These are phyloP conservation scores for Tetramorium alpestre DNA, from an alignment of 1,140 invertebrate species.

Conservation along the genomic window DNA sequence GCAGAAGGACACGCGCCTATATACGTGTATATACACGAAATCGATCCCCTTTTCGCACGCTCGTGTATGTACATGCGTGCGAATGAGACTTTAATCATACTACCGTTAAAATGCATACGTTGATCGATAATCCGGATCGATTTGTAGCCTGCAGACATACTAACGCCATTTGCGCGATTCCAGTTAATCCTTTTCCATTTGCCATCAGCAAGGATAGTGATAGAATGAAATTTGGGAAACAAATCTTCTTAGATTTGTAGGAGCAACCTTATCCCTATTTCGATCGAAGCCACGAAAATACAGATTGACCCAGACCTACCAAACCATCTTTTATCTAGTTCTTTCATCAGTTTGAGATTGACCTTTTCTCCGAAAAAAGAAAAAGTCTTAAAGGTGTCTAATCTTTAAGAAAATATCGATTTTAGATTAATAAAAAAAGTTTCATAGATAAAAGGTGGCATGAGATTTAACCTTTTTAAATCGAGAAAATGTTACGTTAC, in stretches of 20 bases:
- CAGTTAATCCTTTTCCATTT: neutral
- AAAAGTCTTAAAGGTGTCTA: neutral
- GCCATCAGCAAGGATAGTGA: neutral
- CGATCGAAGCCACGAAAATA: neutral
- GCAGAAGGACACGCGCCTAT: conserved; percentile 12
- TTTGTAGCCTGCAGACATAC: conserved; percentile 9
- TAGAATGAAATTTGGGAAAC: conserved; percentile 29
- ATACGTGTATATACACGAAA: neutral
- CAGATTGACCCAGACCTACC: neutral
- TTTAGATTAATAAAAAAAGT: neutral
- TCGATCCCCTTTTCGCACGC: neutral
- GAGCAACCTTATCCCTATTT: conserved; percentile 20
- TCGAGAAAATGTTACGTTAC: neutral
- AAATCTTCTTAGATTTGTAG: neutral
- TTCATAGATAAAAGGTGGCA: neutral
- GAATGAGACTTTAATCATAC: neutral
- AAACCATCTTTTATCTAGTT: conserved; percentile 19
- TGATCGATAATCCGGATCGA: conserved; percentile 61
- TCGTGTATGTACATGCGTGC: neutral
- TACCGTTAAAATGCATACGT: conserved; percentile 29
- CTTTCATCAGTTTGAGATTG: neutral
- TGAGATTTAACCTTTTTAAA: neutral
- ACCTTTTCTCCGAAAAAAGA: neutral
- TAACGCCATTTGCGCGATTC: conserved; percentile 42
- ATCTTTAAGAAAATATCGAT: neutral